Evolutionary conservation across 2,113 vertebrate genomes (phyloP).

Genomic region (Bubo bubo): DNA sequence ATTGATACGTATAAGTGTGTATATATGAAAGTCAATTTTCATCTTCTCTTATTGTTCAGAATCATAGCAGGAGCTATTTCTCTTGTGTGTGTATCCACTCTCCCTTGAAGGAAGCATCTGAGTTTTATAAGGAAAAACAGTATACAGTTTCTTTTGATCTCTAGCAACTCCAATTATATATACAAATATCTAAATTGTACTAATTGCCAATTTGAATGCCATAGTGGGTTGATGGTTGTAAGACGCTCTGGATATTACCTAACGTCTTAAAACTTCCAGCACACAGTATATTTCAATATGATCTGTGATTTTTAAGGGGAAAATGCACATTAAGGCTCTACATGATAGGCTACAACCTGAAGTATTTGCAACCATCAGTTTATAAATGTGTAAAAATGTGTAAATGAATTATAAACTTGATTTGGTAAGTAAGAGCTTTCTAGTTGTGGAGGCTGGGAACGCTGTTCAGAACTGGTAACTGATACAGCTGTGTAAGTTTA

Average conservation of each 20-base stretch:
- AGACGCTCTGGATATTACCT: not conserved
- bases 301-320: not conserved
- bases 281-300: not conserved
- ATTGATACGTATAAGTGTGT: not conserved
- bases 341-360: rapidly evolving
- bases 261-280: not conserved
- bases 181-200: not conserved
- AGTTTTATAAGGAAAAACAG: not conserved
- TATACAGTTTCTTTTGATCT: not conserved
- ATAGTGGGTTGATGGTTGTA: not conserved
- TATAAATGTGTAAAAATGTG: not conserved
- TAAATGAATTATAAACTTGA: not conserved
- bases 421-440: not conserved
- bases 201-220: not conserved
- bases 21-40: not conserved
- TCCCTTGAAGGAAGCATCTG: not conserved
- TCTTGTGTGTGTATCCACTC: not conserved
- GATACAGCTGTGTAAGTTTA: rapidly evolving
- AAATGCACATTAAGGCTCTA: not conserved
- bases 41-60: not conserved
- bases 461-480: not conserved
- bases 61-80: not conserved
- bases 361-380: not conserved
- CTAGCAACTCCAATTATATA: not conserved
- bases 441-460: not conserved